These are phyloP conservation scores for Clupea harengus DNA, from an alignment of 2,113 vertebrate genomes.

Conservation along the genomic window DNA sequence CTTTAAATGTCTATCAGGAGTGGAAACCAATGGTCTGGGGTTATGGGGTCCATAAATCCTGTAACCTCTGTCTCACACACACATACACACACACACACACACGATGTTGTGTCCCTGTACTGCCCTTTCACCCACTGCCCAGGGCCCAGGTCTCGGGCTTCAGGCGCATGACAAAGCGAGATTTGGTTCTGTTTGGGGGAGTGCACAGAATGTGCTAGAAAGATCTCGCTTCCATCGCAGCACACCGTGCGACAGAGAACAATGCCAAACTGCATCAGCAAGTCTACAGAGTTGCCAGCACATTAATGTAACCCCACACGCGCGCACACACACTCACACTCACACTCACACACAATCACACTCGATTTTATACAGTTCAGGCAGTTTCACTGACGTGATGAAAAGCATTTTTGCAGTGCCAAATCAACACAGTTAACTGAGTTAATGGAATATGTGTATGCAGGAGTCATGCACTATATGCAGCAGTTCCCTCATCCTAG, in stretches of 20 bases:
- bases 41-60: neutral
- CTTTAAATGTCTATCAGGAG: neutral
- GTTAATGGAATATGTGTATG: neutral
- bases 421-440: no score
- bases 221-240: neutral
- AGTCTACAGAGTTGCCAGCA: no score
- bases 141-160: neutral
- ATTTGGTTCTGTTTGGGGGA: neutral
- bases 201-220: neutral
- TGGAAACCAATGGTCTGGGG: neutral
- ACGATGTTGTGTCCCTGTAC: neutral
- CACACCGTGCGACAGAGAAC: neutral
- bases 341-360: neutral
- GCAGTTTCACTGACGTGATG: no score
- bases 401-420: no score
- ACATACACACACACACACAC: no score
- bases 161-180: neutral
- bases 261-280: no score
- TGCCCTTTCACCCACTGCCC: no score
- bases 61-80: neutral
- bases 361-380: neutral
- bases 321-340: no score
- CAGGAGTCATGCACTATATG: neutral
- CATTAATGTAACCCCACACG: no score
- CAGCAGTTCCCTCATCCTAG: neutral